Evolutionary conservation across 2,888 invertebrate species (phyloP).

Genomic region (Sclerodermus sp.): DNA sequence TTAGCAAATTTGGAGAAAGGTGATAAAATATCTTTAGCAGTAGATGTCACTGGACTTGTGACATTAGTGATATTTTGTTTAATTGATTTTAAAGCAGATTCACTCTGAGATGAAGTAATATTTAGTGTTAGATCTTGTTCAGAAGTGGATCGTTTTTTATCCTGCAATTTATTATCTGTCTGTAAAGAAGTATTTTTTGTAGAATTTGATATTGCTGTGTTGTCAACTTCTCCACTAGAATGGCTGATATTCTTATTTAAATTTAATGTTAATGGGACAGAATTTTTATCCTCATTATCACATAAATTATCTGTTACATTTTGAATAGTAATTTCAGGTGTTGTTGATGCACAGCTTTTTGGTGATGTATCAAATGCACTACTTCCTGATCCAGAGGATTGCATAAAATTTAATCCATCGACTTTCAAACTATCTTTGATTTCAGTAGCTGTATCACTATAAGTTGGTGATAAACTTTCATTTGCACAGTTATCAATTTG

Average conservation of each 20-base stretch:
- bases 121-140: constrained; percentile 71
- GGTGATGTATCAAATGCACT: constrained; percentile 40
- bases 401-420: constrained; percentile 25
- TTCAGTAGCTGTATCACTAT: background rate
- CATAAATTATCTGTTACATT: constrained; percentile 28
- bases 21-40: constrained; percentile 69
- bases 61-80: constrained; percentile 62
- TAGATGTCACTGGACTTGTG: constrained; percentile 70
- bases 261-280: constrained; percentile 63
- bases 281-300: constrained; percentile 51
- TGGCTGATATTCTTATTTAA: constrained; percentile 69
- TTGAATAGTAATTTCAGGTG: constrained; percentile 67
- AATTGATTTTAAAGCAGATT: constrained; percentile 73
- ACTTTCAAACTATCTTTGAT: constrained; percentile 10
- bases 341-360: constrained; percentile 57
- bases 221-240: constrained; percentile 70
- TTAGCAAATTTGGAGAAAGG: constrained; percentile 84
- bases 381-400: constrained; percentile 22
- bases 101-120: constrained; percentile 77
- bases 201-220: constrained; percentile 22
- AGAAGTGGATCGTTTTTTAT: constrained; percentile 62
- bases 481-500: constrained; percentile 17
- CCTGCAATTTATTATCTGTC: constrained; percentile 33
- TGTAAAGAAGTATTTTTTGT: constrained; percentile 30
- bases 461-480: constrained; percentile 3